phyloP scores from a whole-genome alignment of 2,888 invertebrate genomes.

The Agrotis ipsilon region DNA sequence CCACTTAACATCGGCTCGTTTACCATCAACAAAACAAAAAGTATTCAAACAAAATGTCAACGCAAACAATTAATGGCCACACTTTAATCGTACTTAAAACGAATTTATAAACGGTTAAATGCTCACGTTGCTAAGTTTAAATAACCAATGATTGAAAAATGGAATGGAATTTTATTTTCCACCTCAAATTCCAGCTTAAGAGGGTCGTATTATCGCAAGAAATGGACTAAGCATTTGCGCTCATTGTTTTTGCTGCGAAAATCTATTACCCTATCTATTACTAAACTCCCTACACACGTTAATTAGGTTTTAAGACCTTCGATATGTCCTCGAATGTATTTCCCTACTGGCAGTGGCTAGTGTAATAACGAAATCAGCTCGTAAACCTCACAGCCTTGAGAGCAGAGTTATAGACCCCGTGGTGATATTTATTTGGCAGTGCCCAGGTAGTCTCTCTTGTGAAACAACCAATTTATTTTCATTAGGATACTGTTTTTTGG shows the following conservation, averaged over 20 bases:
- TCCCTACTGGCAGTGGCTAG: background rate
- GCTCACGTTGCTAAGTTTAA: slow-evolving; percentile 27
- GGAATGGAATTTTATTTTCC: background rate
- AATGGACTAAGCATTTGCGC: background rate
- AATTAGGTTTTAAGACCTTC: background rate
- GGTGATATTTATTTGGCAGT: background rate
- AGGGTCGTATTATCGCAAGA: background rate
- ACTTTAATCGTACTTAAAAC: slow-evolving; percentile 9
- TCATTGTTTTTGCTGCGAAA: background rate
- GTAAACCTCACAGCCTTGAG: background rate
- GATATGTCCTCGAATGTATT: slow-evolving; percentile 18
- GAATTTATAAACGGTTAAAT: slow-evolving; percentile 30
- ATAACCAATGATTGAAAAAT: slow-evolving; percentile 18
- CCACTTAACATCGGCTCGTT: slow-evolving; percentile 5
- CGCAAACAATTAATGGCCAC: slow-evolving; percentile 24
- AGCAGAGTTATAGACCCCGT: background rate
- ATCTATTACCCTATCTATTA: background rate
- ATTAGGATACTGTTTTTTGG: background rate
- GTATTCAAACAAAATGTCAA: slow-evolving; percentile 15
- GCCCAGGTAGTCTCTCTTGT: too few species aligned
- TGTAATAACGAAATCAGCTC: background rate
- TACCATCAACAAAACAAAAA: slow-evolving; percentile 1
- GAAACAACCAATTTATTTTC: background rate
- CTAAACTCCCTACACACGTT: background rate
- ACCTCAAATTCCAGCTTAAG: too few species aligned